Conservation (phyloP, 2,888 invertebrate species). For the Catocala nupta region DNA sequence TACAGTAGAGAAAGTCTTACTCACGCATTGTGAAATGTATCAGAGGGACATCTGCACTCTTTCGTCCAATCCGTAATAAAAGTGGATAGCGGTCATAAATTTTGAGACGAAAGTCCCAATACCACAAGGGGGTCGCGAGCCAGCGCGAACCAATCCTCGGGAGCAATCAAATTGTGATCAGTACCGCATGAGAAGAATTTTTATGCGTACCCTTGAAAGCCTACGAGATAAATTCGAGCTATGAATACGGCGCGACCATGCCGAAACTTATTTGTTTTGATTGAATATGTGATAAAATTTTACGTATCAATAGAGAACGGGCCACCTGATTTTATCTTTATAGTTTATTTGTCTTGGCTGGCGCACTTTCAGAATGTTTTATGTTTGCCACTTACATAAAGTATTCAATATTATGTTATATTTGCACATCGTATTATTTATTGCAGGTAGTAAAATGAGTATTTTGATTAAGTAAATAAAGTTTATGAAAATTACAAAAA, state of each 20-base stretch:
- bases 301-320: conserved; percentile 47
- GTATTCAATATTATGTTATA: too few relatives aligned
- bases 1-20: conserved; percentile 46
- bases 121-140: conserved; percentile 61
- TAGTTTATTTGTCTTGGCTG: conserved; percentile 13
- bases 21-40: conserved; percentile 60
- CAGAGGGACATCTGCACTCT: conserved; percentile 76
- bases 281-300: conserved; percentile 63
- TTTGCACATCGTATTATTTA: too few relatives aligned
- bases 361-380: not conserved
- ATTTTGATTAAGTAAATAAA: too few relatives aligned
- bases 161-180: conserved; percentile 83
- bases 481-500: too few relatives aligned
- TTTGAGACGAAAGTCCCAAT: conserved; percentile 65
- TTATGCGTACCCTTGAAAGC: conserved; percentile 75
- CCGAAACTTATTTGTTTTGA: conserved; percentile 65
- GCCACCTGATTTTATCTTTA: conserved; percentile 46
- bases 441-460: too few relatives aligned
- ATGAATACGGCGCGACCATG: conserved; percentile 55
- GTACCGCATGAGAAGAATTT: conserved; percentile 76
- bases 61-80: conserved; percentile 82
- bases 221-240: conserved; percentile 64
- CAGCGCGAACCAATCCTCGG: conserved; percentile 56
- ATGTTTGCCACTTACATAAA: not conserved
- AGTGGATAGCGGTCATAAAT: conserved; percentile 77